These are phyloP conservation scores for Brachyptera risi DNA, from an alignment of 2,888 invertebrate genomes.

Conservation along the genomic window DNA sequence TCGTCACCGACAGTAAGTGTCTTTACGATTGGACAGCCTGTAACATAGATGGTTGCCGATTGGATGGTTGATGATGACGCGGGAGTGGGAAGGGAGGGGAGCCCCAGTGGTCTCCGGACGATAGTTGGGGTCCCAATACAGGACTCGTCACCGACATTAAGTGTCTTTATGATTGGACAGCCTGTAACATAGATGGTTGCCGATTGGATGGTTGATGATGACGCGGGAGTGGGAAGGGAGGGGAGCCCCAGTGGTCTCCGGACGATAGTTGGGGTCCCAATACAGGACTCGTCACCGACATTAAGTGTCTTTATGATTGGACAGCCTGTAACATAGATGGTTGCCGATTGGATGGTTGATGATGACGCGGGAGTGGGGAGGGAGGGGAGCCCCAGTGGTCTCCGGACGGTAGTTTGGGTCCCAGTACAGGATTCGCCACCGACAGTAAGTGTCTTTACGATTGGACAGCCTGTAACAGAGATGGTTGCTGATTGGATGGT, in stretches of 20 bases:
- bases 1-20: conserved; percentile 42
- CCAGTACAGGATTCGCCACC: conserved; percentile 40
- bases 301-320: conserved; percentile 44
- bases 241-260: conserved; percentile 44
- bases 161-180: conserved; percentile 44
- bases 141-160: conserved; percentile 41
- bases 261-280: conserved; percentile 39
- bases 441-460: conserved; percentile 44
- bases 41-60: too few species aligned
- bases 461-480: conserved; percentile 41
- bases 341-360: conserved; percentile 47
- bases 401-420: conserved; percentile 41
- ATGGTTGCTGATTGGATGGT: too few species aligned
- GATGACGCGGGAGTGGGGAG: conserved; percentile 39
- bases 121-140: conserved; percentile 35
- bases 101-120: conserved; percentile 46
- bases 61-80: conserved; percentile 46
- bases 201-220: too few species aligned
- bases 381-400: conserved; percentile 43
- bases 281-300: conserved; percentile 40
- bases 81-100: conserved; percentile 39
- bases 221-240: conserved; percentile 40
- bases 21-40: conserved; percentile 43
- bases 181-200: too few species aligned
- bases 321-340: too few species aligned